phyloP scores from a whole-genome alignment of 23 tunicate genomes.

The Phallusia fumigata region DNA sequence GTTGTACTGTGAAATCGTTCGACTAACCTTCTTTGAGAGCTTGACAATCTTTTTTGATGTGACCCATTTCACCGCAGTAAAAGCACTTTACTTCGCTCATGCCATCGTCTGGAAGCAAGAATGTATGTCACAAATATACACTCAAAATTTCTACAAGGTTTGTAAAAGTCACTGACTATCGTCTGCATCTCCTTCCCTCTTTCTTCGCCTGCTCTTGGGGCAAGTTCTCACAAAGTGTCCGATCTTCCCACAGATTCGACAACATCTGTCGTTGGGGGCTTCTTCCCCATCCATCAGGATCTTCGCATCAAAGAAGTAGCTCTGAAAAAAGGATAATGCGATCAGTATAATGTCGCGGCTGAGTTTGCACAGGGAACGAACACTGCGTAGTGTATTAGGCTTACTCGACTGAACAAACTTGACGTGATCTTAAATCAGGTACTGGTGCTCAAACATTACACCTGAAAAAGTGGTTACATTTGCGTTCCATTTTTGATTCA shows the following conservation, averaged over 20 bases:
- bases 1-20: not conserved
- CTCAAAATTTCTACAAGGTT: too few species aligned
- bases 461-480: too few species aligned
- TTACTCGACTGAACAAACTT: too few species aligned
- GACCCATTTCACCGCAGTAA: constrained; percentile 62
- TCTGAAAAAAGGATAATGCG: not conserved
- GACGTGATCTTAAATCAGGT: too few species aligned
- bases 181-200: constrained; percentile 25
- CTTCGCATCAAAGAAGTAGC: constrained; percentile 55
- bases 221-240: constrained; percentile 91
- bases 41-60: constrained; percentile 78
- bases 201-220: constrained; percentile 54
- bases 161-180: too few species aligned
- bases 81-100: constrained; percentile 42
- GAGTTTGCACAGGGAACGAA: too few species aligned
- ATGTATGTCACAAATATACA: not conserved
- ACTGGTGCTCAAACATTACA: too few species aligned
- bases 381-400: too few species aligned
- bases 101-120: not conserved
- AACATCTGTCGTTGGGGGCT: constrained; percentile 92
- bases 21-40: constrained; percentile 5
- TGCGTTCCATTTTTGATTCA: too few species aligned
- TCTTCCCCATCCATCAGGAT: constrained; percentile 78
- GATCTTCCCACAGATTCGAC: constrained; percentile 92
- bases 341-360: too few species aligned